A percentile compares a stretch with the other conserved stretches of the same genome.
Evolutionary conservation across 2,113 vertebrate genomes (phyloP).

Genomic region (Notarius quadriscutis): DNA sequence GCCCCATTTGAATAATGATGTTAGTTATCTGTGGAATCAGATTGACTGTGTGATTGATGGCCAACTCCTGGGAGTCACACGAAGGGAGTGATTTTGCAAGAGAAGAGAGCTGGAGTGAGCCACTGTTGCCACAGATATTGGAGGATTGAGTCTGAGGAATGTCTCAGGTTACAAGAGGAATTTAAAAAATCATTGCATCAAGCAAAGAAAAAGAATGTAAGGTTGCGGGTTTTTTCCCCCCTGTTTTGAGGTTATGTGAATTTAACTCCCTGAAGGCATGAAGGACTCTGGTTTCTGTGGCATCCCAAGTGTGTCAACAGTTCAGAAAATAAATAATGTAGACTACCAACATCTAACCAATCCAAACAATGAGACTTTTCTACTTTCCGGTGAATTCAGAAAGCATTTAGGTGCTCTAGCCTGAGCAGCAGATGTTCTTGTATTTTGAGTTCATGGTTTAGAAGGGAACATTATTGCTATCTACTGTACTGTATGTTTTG

Average conservation of each 20-base stretch:
- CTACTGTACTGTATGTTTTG: too few species aligned
- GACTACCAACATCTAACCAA: neutral
- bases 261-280: neutral
- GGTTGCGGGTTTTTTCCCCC: neutral
- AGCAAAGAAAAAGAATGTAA: neutral
- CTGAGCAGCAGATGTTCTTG: neutral
- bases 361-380: neutral
- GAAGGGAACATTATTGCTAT: neutral
- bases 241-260: neutral
- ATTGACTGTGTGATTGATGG: slow-evolving; percentile 61
- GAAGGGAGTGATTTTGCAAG: slow-evolving; percentile 52
- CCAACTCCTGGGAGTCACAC: slow-evolving; percentile 36
- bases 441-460: neutral
- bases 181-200: neutral
- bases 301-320: neutral
- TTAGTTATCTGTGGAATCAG: slow-evolving; percentile 62
- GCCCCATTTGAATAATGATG: slow-evolving; percentile 63
- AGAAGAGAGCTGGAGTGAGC: slow-evolving; percentile 47
- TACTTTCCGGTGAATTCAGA: neutral
- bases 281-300: neutral
- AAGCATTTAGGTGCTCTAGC: neutral
- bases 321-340: neutral
- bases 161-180: neutral
- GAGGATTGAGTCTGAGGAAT: neutral
- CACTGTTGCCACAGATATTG: slow-evolving; percentile 39